Evolutionary conservation across 1,140 invertebrate species (phyloP).

Genomic region (Drosophila sp.): DNA sequence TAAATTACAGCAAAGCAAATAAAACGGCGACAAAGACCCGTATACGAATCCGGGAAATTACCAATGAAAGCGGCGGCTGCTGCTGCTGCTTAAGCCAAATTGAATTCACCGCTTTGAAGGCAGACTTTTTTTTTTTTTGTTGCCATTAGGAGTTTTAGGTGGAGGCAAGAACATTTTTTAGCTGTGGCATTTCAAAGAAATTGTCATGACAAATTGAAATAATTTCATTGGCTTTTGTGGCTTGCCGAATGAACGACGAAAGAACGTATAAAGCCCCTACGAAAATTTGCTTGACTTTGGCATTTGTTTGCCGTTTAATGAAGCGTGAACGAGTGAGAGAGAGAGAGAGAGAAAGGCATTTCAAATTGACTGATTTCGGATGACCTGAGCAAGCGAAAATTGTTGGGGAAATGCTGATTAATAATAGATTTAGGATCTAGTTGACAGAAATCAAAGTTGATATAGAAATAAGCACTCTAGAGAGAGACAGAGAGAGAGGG

Average conservation of each 20-base stretch:
- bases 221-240: slow-evolving; percentile 80
- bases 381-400: slow-evolving; percentile 26
- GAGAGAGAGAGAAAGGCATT: slow-evolving; percentile 33
- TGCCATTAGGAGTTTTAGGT: background rate
- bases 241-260: slow-evolving; percentile 31
- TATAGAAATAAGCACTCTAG: background rate
- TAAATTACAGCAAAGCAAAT: slow-evolving; percentile 77
- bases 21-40: slow-evolving; percentile 58
- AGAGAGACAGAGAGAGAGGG: slow-evolving; percentile 1
- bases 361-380: slow-evolving; percentile 75
- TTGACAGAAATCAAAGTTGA: slow-evolving; percentile 8
- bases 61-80: slow-evolving; percentile 42
- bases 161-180: slow-evolving; percentile 34
- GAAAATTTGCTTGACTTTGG: slow-evolving; percentile 52
- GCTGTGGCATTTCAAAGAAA: slow-evolving; percentile 71
- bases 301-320: slow-evolving; percentile 75
- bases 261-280: slow-evolving; percentile 35
- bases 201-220: slow-evolving; percentile 81
- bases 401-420: slow-evolving; percentile 17
- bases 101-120: slow-evolving; percentile 71
- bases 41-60: slow-evolving; percentile 54
- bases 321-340: slow-evolving; percentile 53
- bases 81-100: slow-evolving; percentile 65
- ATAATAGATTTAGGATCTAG: slow-evolving; percentile 39
- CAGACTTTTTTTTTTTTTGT: slow-evolving; percentile 11